These are phyloP conservation scores for Drosophila aff. DNA, from an alignment of 1,140 invertebrate species.

Conservation along the genomic window DNA sequence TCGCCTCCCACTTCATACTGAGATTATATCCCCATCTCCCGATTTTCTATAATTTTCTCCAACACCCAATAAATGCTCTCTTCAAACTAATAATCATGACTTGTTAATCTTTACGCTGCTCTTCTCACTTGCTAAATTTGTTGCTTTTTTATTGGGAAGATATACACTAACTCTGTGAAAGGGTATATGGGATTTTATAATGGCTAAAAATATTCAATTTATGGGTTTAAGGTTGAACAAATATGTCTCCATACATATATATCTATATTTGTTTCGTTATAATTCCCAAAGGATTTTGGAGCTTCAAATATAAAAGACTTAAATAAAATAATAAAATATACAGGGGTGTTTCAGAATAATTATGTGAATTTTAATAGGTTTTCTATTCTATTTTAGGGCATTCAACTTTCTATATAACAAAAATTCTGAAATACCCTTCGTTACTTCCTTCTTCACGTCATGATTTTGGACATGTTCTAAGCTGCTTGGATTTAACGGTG, in stretches of 20 bases:
- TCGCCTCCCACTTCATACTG: constrained; percentile 6
- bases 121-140: constrained; percentile 41
- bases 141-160: constrained; percentile 6
- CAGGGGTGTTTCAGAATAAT: no score
- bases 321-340: no score
- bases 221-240: not conserved
- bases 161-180: not conserved
- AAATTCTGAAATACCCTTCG: not conserved
- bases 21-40: constrained; percentile 17
- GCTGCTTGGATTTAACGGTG: constrained; percentile 59
- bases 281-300: not conserved
- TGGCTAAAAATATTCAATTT: not conserved
- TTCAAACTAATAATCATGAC: constrained; percentile 79
- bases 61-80: constrained; percentile 22
- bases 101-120: constrained; percentile 78
- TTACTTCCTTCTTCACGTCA: constrained; percentile 11
- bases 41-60: constrained; percentile 2
- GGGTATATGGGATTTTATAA: not conserved
- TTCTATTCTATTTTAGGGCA: not conserved
- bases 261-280: no score
- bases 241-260: no score
- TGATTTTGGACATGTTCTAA: constrained; percentile 30
- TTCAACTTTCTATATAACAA: not conserved
- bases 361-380: no score
- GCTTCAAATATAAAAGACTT: not conserved